phyloP scores from a whole-genome alignment of 2,113 vertebrate species.

The human region GRCh38 chr2:102481501-102482000 shows the following conservation, averaged over 20 bases:
- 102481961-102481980: not conserved
- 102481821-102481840: not conserved
- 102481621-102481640: not conserved
- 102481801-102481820: not conserved
- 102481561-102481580: not conserved
- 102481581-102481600: not conserved
- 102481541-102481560: not conserved
- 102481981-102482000: not conserved
- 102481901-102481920: not conserved
- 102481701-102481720: not conserved
- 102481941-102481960: not conserved
- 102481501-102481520: not conserved
- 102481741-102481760: not conserved
- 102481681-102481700: not conserved
- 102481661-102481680: not conserved
- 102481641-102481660: not conserved
- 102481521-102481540: not conserved
- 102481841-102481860: not conserved
- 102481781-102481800: not conserved
- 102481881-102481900: not conserved
- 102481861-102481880: not conserved
- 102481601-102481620: not conserved
- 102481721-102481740: not conserved
- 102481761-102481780: not conserved
- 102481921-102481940: not conserved